These are phyloP conservation scores for Nemurella pictetii DNA, from an alignment of 2,888 invertebrate genomes.

Conservation along the genomic window DNA sequence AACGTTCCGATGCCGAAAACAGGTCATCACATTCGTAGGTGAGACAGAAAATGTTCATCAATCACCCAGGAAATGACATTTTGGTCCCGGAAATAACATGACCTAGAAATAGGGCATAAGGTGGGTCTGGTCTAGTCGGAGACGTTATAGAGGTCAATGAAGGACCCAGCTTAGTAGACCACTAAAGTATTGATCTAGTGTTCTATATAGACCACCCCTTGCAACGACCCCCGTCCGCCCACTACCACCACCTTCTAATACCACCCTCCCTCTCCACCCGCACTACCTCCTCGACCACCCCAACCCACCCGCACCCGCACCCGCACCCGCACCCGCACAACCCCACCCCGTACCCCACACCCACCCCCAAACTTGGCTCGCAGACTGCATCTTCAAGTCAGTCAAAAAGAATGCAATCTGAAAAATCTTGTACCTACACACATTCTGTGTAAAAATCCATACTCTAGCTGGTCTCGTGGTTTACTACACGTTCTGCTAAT, in stretches of 20 bases:
- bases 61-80: slow-evolving; percentile 25
- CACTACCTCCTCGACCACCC: neutral
- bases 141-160: slow-evolving; percentile 38
- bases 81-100: slow-evolving; percentile 21
- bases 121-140: slow-evolving; percentile 19
- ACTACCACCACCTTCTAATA: slow-evolving; percentile 17
- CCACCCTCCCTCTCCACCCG: neutral
- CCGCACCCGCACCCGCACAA: neutral
- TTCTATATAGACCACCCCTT: slow-evolving; percentile 32
- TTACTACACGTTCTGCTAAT: neutral
- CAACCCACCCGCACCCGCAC: neutral
- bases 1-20: neutral
- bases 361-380: neutral
- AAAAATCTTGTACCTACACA: neutral
- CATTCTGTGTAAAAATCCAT: neutral
- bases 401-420: slow-evolving; percentile 9
- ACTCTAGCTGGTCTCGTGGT: neutral
- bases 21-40: neutral
- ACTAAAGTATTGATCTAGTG: slow-evolving; percentile 38
- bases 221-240: slow-evolving; percentile 13
- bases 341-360: neutral
- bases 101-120: slow-evolving; percentile 23
- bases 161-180: slow-evolving; percentile 39
- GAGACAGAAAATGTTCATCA: neutral
- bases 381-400: slow-evolving; percentile 25